Conservation (phyloP, 2,113 vertebrate species). For the Vulpes lagopus region DNA sequence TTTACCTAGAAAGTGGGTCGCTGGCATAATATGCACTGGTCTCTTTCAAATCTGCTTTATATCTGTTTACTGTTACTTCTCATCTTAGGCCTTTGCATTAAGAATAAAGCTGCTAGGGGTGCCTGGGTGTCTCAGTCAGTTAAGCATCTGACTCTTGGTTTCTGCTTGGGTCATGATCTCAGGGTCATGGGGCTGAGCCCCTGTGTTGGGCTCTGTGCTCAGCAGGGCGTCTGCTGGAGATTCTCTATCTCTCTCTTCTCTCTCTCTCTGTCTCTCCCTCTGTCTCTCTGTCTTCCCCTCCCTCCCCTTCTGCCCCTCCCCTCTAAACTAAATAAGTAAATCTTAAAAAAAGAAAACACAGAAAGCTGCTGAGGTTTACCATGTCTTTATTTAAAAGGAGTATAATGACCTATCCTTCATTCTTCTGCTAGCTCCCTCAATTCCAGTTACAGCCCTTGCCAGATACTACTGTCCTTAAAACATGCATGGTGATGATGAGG, state of each 20-base stretch:
- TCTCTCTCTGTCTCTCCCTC: too few species aligned
- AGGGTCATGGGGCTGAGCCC: not conserved
- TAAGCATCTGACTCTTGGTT: not conserved
- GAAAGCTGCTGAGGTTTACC: not conserved
- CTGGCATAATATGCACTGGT: not conserved
- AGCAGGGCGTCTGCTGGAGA: not conserved
- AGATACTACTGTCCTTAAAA: not conserved
- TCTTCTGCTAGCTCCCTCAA: not conserved
- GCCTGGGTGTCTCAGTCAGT: not conserved
- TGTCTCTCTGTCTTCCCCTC: not conserved
- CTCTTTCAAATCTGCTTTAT: not conserved
- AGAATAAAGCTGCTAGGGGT: not conserved
- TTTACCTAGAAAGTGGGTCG: not conserved
- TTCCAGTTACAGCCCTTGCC: not conserved
- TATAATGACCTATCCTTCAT: not conserved
- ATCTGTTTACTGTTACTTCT: not conserved
- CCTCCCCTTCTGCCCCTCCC: not conserved
- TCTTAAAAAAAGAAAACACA: not conserved
- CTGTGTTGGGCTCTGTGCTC: not conserved
- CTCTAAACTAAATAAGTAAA: not conserved
- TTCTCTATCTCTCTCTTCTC: not conserved
- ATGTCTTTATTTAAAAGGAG: not conserved
- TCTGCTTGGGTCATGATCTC: not conserved
- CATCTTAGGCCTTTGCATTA: not conserved
- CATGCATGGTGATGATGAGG: not conserved